Conservation (phyloP, 2,113 vertebrate species). For the Sturnira hondurensis region DNA sequence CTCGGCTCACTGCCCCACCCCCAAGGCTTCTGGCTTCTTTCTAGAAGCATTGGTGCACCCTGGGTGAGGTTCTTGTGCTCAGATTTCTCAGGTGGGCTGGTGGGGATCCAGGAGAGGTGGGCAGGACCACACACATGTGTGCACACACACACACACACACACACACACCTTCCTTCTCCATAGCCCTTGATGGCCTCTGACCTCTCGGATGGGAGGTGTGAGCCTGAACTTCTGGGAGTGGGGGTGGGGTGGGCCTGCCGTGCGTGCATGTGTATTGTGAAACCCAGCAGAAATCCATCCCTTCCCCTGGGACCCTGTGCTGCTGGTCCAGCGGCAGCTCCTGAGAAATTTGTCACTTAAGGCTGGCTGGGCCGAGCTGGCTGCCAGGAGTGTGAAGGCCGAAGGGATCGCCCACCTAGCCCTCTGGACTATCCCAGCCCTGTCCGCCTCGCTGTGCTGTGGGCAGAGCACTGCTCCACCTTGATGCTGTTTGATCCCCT, state of each 20-base stretch:
- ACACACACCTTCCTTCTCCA: not conserved
- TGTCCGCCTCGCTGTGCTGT: not conserved
- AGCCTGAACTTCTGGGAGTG: not conserved
- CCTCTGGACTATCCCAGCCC: not conserved
- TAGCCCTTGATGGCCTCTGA: not conserved
- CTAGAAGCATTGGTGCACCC: not conserved
- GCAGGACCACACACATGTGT: too few species aligned
- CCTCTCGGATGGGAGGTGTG: not conserved
- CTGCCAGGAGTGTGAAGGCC: not conserved
- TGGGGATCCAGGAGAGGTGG: not conserved
- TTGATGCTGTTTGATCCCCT: not conserved
- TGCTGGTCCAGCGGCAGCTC: not conserved
- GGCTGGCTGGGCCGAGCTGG: not conserved
- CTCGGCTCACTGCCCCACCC: not conserved
- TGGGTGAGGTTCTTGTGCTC: not conserved
- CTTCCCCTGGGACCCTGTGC: not conserved
- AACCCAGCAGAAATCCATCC: not conserved
- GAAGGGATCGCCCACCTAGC: fast-evolving
- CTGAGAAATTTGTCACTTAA: not conserved
- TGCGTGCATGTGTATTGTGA: not conserved
- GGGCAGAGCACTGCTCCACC: not conserved
- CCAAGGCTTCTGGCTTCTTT: not conserved
- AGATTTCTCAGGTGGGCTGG: not conserved
- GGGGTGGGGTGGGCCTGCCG: fast-evolving
- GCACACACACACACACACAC: not conserved